A percentile compares a stretch with the other conserved stretches of the same genome.
Conservation (phyloP, 2,888 invertebrate genomes). For the Chelonus formosanus region DNA sequence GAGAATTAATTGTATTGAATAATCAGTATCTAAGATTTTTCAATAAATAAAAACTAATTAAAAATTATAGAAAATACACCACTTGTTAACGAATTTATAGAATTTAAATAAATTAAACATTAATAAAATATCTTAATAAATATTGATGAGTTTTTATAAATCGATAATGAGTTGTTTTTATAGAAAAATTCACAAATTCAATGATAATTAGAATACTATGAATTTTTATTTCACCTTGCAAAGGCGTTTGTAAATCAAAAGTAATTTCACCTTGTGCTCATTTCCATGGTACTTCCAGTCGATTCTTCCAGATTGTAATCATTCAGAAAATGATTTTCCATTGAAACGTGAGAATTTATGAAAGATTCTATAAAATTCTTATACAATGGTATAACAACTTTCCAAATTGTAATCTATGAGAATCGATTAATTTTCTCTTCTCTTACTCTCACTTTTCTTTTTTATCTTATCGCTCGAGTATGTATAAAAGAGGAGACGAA, state of each 20-base stretch:
- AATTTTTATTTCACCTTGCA: conserved; percentile 6
- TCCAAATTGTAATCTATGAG: conserved; percentile 11
- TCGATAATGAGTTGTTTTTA: too few relatives aligned
- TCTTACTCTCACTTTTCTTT: conserved; percentile 19
- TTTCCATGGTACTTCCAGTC: conserved; percentile 24
- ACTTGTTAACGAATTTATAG: too few relatives aligned
- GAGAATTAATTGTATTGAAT: too few relatives aligned
- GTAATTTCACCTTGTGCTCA: conserved; percentile 35
- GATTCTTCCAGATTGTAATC: conserved; percentile 14
- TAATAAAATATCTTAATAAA: too few relatives aligned
- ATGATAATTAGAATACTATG: conserved; percentile 3
- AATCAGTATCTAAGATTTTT: too few relatives aligned
- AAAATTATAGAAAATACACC: too few relatives aligned
- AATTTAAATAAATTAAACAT: too few relatives aligned
- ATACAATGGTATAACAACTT: conserved; percentile 19
- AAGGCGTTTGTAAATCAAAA: conserved; percentile 19
- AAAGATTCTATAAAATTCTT: conserved; percentile 11
- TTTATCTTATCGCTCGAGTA: conserved; percentile 7
- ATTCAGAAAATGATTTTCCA: conserved; percentile 11
- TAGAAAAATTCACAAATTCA: too few relatives aligned
- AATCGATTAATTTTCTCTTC: conserved; percentile 17
- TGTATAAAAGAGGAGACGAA: not conserved
- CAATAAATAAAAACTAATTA: too few relatives aligned
- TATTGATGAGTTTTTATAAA: too few relatives aligned
- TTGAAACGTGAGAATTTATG: conserved; percentile 18